Evolutionary conservation across 2,888 invertebrate species (phyloP).

Genomic region (Cephus sareptanus): DNA sequence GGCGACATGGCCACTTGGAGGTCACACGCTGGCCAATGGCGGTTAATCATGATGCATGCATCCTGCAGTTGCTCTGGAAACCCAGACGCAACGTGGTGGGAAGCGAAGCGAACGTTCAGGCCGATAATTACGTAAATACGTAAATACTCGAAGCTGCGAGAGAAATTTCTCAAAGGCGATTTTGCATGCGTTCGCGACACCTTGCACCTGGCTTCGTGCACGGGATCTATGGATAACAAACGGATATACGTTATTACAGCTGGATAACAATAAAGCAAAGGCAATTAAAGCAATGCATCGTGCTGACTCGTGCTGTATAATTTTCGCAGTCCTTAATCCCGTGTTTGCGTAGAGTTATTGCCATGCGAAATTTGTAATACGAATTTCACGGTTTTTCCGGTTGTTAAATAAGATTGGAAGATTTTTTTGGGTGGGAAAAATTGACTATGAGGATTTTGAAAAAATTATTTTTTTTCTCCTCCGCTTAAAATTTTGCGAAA

Average conservation of each 20-base stretch:
- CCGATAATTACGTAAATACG: slow-evolving; percentile 45
- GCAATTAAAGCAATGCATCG: neutral
- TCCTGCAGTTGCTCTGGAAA: neutral
- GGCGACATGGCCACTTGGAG: neutral
- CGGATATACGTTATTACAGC: neutral
- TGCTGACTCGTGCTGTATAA: neutral
- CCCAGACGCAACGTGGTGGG: neutral
- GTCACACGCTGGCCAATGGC: neutral
- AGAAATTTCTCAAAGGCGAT: neutral
- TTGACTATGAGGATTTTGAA: neutral
- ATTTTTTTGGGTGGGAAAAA: no score
- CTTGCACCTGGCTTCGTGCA: neutral
- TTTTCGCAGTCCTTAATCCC: neutral
- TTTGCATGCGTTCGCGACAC: neutral
- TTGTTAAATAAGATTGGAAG: neutral
- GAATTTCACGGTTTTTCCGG: fast-evolving
- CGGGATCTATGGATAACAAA: neutral
- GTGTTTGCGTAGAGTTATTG: neutral
- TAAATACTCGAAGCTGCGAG: slow-evolving; percentile 29
- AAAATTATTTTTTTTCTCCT: no score
- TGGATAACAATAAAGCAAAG: neutral
- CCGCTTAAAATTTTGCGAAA: no score
- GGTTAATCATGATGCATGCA: slow-evolving; percentile 30
- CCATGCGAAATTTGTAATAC: neutral
- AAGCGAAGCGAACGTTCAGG: slow-evolving; percentile 7